These are phyloP conservation scores for Heterotilapia buettikoferi DNA, from an alignment of 2,113 vertebrate species.

Conservation along the genomic window DNA sequence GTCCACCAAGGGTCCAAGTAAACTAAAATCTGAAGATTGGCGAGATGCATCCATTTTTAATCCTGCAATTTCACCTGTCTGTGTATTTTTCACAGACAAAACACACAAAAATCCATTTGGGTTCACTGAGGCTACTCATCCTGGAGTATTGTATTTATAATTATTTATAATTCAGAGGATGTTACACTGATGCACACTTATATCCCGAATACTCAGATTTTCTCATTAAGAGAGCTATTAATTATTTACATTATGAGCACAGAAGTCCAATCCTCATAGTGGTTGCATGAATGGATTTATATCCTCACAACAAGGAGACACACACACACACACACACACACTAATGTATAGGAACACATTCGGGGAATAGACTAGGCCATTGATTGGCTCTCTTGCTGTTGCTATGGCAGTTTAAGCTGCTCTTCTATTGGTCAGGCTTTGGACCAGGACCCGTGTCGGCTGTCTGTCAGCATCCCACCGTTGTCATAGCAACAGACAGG, in stretches of 20 bases:
- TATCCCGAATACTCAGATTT: neutral
- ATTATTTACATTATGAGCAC: neutral
- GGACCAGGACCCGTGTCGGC: neutral
- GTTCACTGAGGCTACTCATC: neutral
- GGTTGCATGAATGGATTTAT: neutral
- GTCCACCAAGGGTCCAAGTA: neutral
- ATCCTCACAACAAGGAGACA: neutral
- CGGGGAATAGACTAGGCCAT: neutral
- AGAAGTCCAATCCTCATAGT: neutral
- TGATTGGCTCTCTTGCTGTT: constrained; percentile 70
- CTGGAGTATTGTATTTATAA: neutral
- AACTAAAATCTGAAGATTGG: neutral
- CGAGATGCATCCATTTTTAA: neutral
- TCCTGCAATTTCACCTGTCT: neutral
- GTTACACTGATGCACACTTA: neutral
- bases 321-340: neutral
- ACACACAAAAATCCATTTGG: neutral
- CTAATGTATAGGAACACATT: neutral
- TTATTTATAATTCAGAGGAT: neutral
- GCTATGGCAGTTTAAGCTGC: constrained; percentile 60
- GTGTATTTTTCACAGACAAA: neutral
- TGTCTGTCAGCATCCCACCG: constrained; percentile 39
- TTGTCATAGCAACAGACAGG: constrained; percentile 65
- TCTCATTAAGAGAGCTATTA: neutral
- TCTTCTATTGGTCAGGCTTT: constrained; percentile 43